Base-by-base conservation (phyloP, 2,888 invertebrate genomes). In the Polymixis lichenea region DNA sequence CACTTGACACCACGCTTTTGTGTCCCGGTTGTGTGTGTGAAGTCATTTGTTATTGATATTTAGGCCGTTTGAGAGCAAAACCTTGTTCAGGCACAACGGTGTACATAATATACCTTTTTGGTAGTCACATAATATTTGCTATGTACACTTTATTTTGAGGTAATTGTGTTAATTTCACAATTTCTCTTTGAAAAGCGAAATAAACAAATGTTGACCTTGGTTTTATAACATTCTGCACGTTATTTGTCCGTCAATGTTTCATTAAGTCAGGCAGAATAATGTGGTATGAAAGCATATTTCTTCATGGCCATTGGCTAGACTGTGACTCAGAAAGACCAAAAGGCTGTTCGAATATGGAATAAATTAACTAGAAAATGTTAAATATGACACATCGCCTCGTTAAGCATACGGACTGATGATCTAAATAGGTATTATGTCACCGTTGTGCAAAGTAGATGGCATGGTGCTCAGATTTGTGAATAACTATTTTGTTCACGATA, bases 11-110 rank as follows among this genome's bases (percentile, higher is more conserved):
- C 72, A 64, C 56, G 87, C 87, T 83, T 88, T 88, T 86, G 85
- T 87, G 77, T 76, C 66, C 61, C 64, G 62, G 75, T 72, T 75
- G 64, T 80, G 64, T 83, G 78, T 77, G 75, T 78, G 74, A 77
- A 87, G 85, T 81, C 86, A 86, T 88, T 86, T 84, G 82, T 88
- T 87, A 87, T 81, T 82, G 79, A 80, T 87, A 80, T 88, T 83
- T 84, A 79, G 62, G 72, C 51, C 38, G 43, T 74, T n/a, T 85
- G 78, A 82, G 78, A 82, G 74, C 62, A 69, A 81, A 78, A 78
- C 74, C 81, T 72, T 71, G 25, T 53, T 65, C 51, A 60, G 60
- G 25, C n/a, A 66, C 43, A 62, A 28, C 60, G 28, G 25, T 66
- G 64, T 68, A 66, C 4, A 43, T 77, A 53, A 74, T 61, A 28